These are phyloP conservation scores for Ips typographus DNA, from an alignment of 1,140 invertebrate genomes.

Conservation along the genomic window DNA sequence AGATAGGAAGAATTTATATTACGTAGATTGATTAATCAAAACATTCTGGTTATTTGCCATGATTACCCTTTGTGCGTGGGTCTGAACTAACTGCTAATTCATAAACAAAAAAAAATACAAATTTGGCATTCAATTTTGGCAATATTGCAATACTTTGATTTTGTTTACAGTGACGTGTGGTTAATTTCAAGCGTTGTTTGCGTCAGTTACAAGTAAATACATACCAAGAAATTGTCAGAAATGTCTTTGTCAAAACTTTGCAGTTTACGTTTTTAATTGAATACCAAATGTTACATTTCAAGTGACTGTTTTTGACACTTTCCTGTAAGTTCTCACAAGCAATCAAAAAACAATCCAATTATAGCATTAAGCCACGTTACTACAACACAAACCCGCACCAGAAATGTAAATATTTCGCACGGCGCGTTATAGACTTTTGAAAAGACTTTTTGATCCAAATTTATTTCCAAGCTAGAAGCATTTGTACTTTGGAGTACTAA, in stretches of 20 bases:
- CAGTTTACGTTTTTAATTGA: too few species aligned
- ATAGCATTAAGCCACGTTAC: conserved; percentile 17
- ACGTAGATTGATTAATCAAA: conserved; percentile 18
- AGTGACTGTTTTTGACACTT: not conserved
- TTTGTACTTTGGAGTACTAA: too few species aligned
- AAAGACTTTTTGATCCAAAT: conserved; percentile 8
- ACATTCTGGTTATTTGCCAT: not conserved
- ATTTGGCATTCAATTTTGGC: too few species aligned
- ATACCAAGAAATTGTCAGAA: too few species aligned
- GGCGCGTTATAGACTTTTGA: not conserved
- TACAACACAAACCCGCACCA: conserved; percentile 10
- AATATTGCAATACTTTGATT: too few species aligned
- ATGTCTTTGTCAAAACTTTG: not conserved
- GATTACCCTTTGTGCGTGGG: not conserved
- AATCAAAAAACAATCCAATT: conserved; percentile 46
- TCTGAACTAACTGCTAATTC: too few species aligned
- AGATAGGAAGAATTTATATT: conserved; percentile 30
- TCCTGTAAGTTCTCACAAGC: conserved; percentile 20
- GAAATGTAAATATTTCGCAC: conserved; percentile 35
- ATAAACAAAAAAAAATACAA: too few species aligned
- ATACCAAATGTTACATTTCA: not conserved
- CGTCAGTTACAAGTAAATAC: too few species aligned
- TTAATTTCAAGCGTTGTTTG: too few species aligned
- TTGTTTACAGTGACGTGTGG: too few species aligned
- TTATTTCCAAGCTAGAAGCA: too few species aligned